phyloP scores from a whole-genome alignment of 1,140 invertebrate genomes.

The Euura lappo region DNA sequence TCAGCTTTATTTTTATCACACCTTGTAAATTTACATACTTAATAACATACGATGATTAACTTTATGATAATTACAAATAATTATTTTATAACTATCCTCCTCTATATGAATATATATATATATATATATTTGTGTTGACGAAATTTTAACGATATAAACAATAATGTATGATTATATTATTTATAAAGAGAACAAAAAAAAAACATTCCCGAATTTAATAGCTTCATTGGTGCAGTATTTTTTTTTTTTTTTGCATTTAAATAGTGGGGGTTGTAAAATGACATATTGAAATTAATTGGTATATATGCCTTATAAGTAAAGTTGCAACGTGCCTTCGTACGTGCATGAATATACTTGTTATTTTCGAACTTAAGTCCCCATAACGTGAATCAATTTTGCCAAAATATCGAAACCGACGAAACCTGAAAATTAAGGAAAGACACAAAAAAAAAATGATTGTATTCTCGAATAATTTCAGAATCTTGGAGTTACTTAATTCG shows the following conservation, averaged over 20 bases:
- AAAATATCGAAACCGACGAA: neutral
- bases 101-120: neutral
- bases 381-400: slow-evolving; percentile 5
- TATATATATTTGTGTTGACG: neutral
- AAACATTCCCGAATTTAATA: neutral
- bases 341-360: neutral
- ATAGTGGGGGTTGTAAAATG: neutral
- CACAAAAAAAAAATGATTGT: neutral
- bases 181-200: neutral
- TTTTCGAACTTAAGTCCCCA: neutral
- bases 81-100: neutral
- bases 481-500: slow-evolving; percentile 14
- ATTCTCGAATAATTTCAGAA: neutral
- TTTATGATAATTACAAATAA: neutral
- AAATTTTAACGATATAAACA: neutral
- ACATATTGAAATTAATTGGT: slow-evolving; percentile 3
- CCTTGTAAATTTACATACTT: slow-evolving; percentile 4
- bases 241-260: neutral
- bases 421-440: neutral
- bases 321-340: neutral
- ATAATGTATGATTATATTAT: neutral
- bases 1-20: slow-evolving; percentile 2
- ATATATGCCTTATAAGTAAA: neutral
- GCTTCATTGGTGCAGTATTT: neutral
- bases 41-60: neutral